Base-by-base conservation (phyloP, 2,797 vertebrate genomes). In the Harpagifer antarcticus region DNA sequence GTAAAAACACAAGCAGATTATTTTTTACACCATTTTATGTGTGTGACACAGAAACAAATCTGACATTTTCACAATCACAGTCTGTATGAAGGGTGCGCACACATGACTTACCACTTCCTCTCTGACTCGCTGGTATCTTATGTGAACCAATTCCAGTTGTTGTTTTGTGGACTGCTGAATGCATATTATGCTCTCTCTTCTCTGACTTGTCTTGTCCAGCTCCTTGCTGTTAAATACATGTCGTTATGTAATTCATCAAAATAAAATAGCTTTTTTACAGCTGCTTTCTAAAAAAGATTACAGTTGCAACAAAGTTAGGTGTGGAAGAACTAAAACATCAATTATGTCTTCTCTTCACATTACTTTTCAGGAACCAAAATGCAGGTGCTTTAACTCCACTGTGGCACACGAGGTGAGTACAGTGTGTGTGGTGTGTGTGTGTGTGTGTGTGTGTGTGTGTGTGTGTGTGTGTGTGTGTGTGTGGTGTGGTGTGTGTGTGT, bases 61-160 rank as follows among this genome's bases (percentile, higher is more conserved):
- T 23, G 6, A 54, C 50, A 19, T 17, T 27, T 31, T 56, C 19
- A 12, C 0, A 1, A 19, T 9, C 19, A 33, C 40, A 55, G 1
- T n/a, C 50, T 53, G 6, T 17, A 53, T 33, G 10, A 11, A 23
- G 6, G 5, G 0, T 44, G 16, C 57, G 17, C 40, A 48, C 59
- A 12, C 44, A 57, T 3, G 12, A 57, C 14, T 77, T 1, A 86
- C 89, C 87, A 89, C 87, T 85, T 91, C 90, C 90, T 91, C 42
- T 84, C 23, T 61, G 23, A 68, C 64, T 15, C 13, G 23, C 48
- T 17, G 12, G 84, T 79, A 75, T 88, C 80, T 77, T 42, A 70
- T 74, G 50, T 73, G 17, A 76, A 78, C 33, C 15, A 54, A 33
- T 68, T 74, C 70, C 48, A 63, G 59, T 23, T 49, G 5, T 10